Conservation (phyloP, 1,140 invertebrate species). For the Drosophila burlai region DNA sequence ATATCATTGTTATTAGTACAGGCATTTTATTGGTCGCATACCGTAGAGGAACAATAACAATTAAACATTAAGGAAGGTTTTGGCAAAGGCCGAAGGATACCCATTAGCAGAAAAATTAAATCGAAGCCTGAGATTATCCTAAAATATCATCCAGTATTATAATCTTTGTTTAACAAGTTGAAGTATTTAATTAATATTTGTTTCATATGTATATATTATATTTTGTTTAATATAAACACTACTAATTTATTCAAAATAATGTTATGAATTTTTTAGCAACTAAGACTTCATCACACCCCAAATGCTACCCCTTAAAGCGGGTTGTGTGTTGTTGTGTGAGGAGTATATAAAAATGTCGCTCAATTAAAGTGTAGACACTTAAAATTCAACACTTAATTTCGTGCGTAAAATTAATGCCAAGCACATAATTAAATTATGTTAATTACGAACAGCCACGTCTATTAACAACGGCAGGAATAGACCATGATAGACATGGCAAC, state of each 20-base stretch:
- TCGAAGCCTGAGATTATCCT: background rate
- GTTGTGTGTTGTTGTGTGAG: slow-evolving; percentile 14
- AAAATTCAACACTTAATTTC: slow-evolving; percentile 84
- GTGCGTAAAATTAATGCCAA: slow-evolving; percentile 84
- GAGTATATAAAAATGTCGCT: slow-evolving; percentile 73
- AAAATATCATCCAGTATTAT: background rate
- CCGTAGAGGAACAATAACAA: slow-evolving; percentile 51
- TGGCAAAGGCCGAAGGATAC: slow-evolving; percentile 17
- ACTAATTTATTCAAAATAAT: background rate
- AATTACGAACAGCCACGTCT: slow-evolving; percentile 77
- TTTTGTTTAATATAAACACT: background rate
- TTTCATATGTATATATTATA: background rate
- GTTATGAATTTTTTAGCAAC: background rate
- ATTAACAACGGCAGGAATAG: slow-evolving; percentile 57
- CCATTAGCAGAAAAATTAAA: background rate
- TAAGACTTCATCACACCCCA: background rate
- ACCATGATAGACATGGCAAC: background rate
- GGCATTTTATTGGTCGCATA: slow-evolving; percentile 58
- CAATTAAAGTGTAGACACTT: slow-evolving; percentile 83
- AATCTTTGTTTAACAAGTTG: background rate
- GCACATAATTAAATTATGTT: slow-evolving; percentile 84
- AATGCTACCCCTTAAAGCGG: slow-evolving; percentile 5
- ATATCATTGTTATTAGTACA: slow-evolving; percentile 70
- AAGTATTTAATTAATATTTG: background rate
- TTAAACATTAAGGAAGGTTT: slow-evolving; percentile 15